Conservation (phyloP, 2,888 invertebrate genomes). For the Mermis nigrescens region DNA sequence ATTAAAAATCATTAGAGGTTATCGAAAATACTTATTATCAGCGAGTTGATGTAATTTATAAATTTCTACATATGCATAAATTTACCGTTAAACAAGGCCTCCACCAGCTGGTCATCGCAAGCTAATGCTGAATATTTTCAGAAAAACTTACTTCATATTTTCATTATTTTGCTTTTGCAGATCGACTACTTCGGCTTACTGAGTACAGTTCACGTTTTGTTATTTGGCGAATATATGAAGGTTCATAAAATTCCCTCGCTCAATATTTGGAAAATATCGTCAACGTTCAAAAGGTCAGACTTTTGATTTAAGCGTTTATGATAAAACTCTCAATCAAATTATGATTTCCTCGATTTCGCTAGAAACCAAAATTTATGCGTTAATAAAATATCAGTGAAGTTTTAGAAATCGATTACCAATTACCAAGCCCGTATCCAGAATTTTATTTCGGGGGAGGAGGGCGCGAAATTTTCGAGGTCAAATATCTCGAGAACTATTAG, state of each 20-base stretch:
- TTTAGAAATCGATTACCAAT: no score
- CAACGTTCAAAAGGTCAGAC: slow-evolving; percentile 27
- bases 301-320: no score
- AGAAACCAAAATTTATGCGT: not conserved
- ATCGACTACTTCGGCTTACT: slow-evolving; percentile 74
- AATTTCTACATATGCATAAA: not conserved
- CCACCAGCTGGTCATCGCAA: no score
- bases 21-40: not conserved
- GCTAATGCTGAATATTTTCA: no score
- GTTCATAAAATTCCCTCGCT: slow-evolving; percentile 40
- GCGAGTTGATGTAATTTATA: not conserved
- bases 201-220: slow-evolving; percentile 62
- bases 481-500: no score
- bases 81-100: not conserved
- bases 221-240: slow-evolving; percentile 68
- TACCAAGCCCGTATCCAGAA: no score
- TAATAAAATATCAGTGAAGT: not conserved
- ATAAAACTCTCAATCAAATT: no score
- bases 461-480: no score
- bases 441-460: no score
- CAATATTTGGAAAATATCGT: slow-evolving; percentile 19
- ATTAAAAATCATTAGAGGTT: no score
- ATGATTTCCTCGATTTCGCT: not conserved
- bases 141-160: no score
- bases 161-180: no score